Evolutionary conservation across 2,113 vertebrate species (phyloP).

Genomic region (Cavia porcellus): DNA sequence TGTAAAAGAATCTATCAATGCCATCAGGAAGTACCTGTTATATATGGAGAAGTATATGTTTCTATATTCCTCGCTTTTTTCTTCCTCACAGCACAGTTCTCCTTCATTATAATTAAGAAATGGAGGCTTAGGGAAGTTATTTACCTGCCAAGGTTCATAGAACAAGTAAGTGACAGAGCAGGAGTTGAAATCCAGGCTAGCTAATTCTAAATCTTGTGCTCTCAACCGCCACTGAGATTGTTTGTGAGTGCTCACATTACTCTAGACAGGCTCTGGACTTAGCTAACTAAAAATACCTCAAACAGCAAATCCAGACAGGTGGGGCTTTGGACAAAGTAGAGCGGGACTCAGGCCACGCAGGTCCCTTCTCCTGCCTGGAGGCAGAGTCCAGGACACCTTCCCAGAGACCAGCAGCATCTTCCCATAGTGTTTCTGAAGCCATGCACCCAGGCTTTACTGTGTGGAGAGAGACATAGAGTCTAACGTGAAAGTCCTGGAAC

Average conservation of each 20-base stretch:
- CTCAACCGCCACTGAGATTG: not conserved
- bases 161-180: not conserved
- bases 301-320: not conserved
- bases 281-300: not conserved
- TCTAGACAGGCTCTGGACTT: not conserved
- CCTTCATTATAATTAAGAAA: not conserved
- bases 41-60: not conserved
- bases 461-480: not conserved
- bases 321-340: not conserved
- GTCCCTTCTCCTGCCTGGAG: not conserved
- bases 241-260: not conserved
- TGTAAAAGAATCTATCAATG: not conserved
- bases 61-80: not conserved
- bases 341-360: not conserved
- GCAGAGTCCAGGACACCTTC: not conserved
- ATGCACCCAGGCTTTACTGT: not conserved
- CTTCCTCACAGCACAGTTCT: not conserved
- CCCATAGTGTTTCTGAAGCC: not conserved
- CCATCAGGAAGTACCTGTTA: not conserved
- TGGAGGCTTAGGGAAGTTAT: not conserved
- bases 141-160: not conserved
- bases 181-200: not conserved
- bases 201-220: not conserved
- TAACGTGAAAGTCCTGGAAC: not conserved
- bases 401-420: not conserved